These are phyloP conservation scores for Etheostoma cragini DNA, from an alignment of 2,113 vertebrate genomes.

Conservation along the genomic window DNA sequence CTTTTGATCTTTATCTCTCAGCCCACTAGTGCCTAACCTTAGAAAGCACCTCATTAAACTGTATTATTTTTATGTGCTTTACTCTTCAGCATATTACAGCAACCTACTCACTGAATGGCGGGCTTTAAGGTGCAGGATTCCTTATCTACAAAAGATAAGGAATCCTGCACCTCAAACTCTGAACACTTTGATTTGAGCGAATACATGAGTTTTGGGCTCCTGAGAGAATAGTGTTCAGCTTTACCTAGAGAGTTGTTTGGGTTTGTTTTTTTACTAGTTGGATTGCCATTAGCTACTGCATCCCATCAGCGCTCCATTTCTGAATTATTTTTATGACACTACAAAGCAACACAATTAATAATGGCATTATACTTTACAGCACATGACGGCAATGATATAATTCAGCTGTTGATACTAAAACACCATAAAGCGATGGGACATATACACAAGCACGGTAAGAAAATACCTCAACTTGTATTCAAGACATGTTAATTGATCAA, in stretches of 20 bases:
- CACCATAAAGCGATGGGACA: neutral
- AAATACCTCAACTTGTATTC: neutral
- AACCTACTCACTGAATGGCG: conserved; percentile 26
- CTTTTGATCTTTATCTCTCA: conserved; percentile 54
- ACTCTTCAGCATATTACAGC: conserved; percentile 38
- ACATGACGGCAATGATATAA: neutral
- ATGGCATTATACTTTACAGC: neutral
- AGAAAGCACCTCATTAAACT: conserved; percentile 46
- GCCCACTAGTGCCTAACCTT: conserved; percentile 46
- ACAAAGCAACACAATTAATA: neutral
- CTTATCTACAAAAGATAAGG: conserved; percentile 57
- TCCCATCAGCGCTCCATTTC: neutral
- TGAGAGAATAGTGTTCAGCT: conserved; percentile 35
- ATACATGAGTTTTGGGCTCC: conserved; percentile 61
- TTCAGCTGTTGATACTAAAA: neutral
- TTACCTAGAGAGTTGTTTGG: conserved; percentile 30
- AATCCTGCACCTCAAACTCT: conserved; percentile 1
- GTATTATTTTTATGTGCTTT: conserved; percentile 48
- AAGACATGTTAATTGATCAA: neutral
- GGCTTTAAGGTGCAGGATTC: conserved; percentile 57
- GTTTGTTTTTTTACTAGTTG: neutral
- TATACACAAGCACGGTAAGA: neutral
- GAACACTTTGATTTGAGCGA: conserved; percentile 42
- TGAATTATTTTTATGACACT: neutral
- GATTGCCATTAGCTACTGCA: neutral